These are phyloP conservation scores for Ataeniobius toweri DNA, from an alignment of 2,797 vertebrate species.

Conservation along the genomic window DNA sequence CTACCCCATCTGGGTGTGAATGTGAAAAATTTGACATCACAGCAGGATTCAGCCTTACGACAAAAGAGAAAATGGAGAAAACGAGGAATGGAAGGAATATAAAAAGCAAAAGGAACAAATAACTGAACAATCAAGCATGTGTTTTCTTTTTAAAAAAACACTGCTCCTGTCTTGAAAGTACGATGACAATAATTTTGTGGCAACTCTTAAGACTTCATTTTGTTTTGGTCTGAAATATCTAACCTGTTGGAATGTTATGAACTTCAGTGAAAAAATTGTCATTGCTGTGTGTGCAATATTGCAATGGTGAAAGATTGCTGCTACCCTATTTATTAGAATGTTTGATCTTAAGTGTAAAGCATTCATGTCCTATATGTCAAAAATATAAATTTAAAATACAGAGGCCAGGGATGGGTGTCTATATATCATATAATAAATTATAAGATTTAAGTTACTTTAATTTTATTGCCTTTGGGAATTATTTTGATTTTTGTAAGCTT, in stretches of 20 bases:
- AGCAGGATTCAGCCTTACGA: background rate
- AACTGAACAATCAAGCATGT: background rate
- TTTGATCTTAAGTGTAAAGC: background rate
- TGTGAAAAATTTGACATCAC: conserved; percentile 3
- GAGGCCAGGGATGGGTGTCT: background rate
- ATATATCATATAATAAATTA: background rate
- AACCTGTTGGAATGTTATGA: background rate
- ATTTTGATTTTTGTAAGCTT: background rate
- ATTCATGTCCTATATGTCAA: background rate
- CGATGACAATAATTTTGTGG: background rate
- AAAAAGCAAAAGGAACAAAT: conserved; percentile 2
- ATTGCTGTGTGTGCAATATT: background rate
- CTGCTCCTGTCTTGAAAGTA: background rate
- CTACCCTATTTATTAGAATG: background rate
- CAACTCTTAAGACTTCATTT: background rate
- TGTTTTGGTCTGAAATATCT: background rate
- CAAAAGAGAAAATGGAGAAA: background rate
- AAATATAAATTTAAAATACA: background rate
- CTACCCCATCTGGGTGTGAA: conserved; percentile 20
- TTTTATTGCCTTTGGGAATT: background rate
- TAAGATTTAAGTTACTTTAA: background rate
- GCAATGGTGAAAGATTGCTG: background rate
- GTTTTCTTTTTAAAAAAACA: background rate
- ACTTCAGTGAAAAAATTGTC: too few species aligned
- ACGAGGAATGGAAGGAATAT: background rate